A percentile compares a stretch with the other conserved stretches of the same genome.
Evolutionary conservation across 2,113 vertebrate genomes (phyloP).

Genomic region (Helogale parvula): DNA sequence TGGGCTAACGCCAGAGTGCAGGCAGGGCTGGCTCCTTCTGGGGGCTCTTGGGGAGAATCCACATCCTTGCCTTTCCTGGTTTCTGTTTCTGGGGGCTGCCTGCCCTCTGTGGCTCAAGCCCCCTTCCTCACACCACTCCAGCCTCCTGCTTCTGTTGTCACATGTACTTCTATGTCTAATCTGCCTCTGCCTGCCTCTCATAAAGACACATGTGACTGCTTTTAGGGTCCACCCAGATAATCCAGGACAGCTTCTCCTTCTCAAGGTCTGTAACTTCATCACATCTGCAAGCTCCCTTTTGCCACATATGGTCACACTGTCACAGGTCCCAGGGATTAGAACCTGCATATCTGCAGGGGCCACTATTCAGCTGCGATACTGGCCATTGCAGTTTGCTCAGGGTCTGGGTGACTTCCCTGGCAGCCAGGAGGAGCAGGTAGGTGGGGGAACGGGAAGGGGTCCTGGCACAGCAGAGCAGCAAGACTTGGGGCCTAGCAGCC

Average conservation of each 20-base stretch:
- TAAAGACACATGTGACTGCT: neutral
- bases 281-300: neutral
- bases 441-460: neutral
- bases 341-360: neutral
- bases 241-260: neutral
- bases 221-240: neutral
- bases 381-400: neutral
- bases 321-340: neutral
- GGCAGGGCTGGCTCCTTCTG: neutral
- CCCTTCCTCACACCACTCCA: neutral
- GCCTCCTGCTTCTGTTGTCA: neutral
- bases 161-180: neutral
- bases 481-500: neutral
- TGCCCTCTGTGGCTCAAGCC: neutral
- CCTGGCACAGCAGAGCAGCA: fast-evolving
- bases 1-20: neutral
- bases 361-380: neutral
- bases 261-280: neutral
- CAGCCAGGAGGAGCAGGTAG: neutral
- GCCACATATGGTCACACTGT: neutral
- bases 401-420: neutral
- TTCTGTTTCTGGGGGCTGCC: neutral
- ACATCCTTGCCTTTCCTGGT: neutral
- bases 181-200: neutral
- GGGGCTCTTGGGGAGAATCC: neutral